Evolutionary conservation across 1,140 invertebrate species (phyloP).

Genomic region (Orussus abietinus): DNA sequence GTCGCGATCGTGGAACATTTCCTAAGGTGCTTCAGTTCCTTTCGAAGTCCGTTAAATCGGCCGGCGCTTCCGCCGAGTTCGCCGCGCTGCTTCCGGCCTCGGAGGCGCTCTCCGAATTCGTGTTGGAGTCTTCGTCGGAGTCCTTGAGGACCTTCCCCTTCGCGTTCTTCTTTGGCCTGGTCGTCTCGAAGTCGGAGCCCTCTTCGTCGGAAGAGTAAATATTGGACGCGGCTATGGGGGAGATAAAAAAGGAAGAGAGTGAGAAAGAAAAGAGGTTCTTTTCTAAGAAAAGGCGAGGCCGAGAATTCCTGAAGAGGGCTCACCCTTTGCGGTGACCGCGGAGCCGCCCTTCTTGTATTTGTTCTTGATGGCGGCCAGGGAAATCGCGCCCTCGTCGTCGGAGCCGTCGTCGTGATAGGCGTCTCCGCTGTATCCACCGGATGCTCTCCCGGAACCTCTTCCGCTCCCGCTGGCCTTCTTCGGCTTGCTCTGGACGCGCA

Average conservation of each 20-base stretch:
- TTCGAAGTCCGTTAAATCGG: too few relatives aligned
- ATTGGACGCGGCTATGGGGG: slow-evolving; percentile 60
- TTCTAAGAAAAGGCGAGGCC: slow-evolving; percentile 6
- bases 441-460: slow-evolving; percentile 58
- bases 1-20: too few relatives aligned
- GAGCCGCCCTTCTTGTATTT: slow-evolving; percentile 73
- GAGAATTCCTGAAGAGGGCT: slow-evolving; percentile 22
- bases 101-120: slow-evolving; percentile 40
- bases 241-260: slow-evolving; percentile 27
- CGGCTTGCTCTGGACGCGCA: slow-evolving; percentile 69
- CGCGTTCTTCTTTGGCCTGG: slow-evolving; percentile 69
- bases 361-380: slow-evolving; percentile 91
- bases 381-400: slow-evolving; percentile 88
- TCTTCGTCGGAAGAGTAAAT: slow-evolving; percentile 93
- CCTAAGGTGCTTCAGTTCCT: too few relatives aligned
- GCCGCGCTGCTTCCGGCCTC: slow-evolving; percentile 36
- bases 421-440: slow-evolving; percentile 53
- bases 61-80: too few relatives aligned
- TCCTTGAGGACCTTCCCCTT: slow-evolving; percentile 79
- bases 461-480: slow-evolving; percentile 60
- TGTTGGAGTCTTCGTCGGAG: slow-evolving; percentile 69
- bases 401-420: slow-evolving; percentile 74
- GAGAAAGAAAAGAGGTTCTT: slow-evolving; percentile 7
- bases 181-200: slow-evolving; percentile 80
- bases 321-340: slow-evolving; percentile 51